Base-by-base conservation (phyloP, 2,888 invertebrate species). In the Ophion costatus region DNA sequence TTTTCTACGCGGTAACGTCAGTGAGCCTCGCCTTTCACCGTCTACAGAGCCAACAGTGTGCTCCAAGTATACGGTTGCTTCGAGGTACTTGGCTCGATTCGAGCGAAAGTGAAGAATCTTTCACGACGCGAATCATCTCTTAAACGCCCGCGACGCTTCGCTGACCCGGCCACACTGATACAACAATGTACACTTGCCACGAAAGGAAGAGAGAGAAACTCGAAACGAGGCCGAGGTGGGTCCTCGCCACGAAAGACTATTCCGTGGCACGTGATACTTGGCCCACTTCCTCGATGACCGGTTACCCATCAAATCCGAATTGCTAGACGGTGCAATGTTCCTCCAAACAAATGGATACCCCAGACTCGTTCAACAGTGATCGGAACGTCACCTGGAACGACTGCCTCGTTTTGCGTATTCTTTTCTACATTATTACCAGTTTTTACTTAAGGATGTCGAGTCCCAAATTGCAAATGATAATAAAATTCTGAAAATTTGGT, bases 21-120 rank as follows among this genome's bases (percentile, higher is more conserved):
- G 66, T 9, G 66, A 67, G 20, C 51, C 51, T n/a, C 20, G 67
- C 42, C 67, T 67, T 67, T 67, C 51, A 63, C 61, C 61, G 42
- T n/a, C 9, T 51, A 29, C 20, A 29, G 11, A 69, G 33, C 59
- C 57, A 22, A 29, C 45, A 56, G 42, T 22, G 42, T 22, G 61
- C n/a, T 9, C 1, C 42, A 24, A 77, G 38, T 17, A 29, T 17
- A 29, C 33, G 10, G 42, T 51, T 42, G 22, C n/a, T 24, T 24
- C 71, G 56, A 33, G 17, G 20, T 33, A 51, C 22, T 59, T 6
- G 74, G 22, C 20, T 22, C 17, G 22, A 79, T 57, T 66, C 73
- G 66, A 66, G 79, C 33, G 73, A 80, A 80, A 80, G 79, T 80
- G 73, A 80, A 80, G 38, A 73, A 80, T 80, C 79, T 73, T 57